A percentile compares a stretch with the other conserved stretches of the same genome.
Conservation (phyloP, 2,113 vertebrate species). For the Pangasianodon hypophthalmus region DNA sequence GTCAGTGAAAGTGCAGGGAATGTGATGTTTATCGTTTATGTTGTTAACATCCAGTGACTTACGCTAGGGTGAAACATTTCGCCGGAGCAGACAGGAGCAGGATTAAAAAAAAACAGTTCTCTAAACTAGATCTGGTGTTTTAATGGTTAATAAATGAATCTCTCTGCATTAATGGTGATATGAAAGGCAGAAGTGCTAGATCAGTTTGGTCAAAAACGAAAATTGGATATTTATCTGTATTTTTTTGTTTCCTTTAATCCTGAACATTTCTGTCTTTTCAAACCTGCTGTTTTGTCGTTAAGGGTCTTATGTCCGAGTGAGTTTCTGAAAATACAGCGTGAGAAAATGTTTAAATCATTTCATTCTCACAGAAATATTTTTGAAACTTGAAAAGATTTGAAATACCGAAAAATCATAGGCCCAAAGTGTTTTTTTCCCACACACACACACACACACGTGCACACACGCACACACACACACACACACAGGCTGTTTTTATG, state of each 20-base stretch:
- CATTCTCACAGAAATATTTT: not conserved
- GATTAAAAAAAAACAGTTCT: not conserved
- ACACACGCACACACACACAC: constrained; percentile 2
- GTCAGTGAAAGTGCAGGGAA: not conserved
- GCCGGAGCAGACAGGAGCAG: not conserved
- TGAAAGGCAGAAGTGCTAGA: not conserved
- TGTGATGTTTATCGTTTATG: not conserved
- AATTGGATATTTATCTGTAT: not conserved
- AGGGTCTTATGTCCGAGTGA: not conserved
- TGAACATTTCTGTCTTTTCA: not conserved
- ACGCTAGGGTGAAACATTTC: not conserved
- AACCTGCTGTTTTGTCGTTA: not conserved
- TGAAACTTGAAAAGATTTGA: not conserved
- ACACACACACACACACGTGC: not conserved
- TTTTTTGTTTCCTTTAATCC: not conserved
- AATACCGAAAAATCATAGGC: not conserved
- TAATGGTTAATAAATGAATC: not conserved
- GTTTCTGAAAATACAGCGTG: not conserved
- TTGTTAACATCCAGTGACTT: not conserved
- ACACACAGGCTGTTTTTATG: not conserved
- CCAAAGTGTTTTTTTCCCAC: not conserved
- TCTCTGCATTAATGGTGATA: not conserved
- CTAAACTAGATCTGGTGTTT: not conserved
- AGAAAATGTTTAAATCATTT: not conserved
- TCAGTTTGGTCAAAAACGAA: not conserved